Evolutionary conservation across 2,888 invertebrate species (phyloP).

Genomic region (Tiphia femorata): DNA sequence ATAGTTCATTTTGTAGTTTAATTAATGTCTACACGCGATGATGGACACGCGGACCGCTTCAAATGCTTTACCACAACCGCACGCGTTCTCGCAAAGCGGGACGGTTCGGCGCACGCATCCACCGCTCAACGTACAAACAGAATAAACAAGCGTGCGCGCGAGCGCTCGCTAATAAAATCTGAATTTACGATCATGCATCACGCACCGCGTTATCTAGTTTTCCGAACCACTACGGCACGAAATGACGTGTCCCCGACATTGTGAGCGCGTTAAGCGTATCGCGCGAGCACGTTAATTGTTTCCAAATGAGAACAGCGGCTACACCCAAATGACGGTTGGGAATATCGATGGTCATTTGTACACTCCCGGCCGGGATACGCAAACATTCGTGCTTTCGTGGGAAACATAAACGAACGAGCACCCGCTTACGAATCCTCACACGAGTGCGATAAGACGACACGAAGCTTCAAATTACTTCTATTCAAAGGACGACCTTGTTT

Average conservation of each 20-base stretch:
- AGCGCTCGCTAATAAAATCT: slow-evolving; percentile 46
- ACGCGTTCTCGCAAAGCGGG: not conserved
- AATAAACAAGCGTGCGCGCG: slow-evolving; percentile 21
- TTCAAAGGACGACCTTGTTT: too few relatives aligned
- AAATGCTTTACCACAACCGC: not conserved
- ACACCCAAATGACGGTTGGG: slow-evolving; percentile 45
- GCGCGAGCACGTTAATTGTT: slow-evolving; percentile 48
- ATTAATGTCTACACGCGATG: slow-evolving; percentile 31
- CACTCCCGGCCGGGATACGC: slow-evolving; percentile 21
- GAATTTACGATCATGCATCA: slow-evolving; percentile 47
- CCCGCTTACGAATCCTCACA: too few relatives aligned
- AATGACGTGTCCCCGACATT: slow-evolving; percentile 45
- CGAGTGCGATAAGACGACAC: too few relatives aligned
- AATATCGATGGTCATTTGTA: slow-evolving; percentile 42
- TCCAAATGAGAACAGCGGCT: slow-evolving; percentile 48
- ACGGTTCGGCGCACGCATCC: too few relatives aligned
- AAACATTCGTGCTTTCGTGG: slow-evolving; percentile 37
- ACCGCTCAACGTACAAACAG: too few relatives aligned
- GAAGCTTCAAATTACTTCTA: too few relatives aligned
- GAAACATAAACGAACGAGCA: slow-evolving; percentile 31
- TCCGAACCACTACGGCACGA: slow-evolving; percentile 49
- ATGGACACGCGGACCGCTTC: slow-evolving; percentile 2
- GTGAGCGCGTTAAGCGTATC: slow-evolving; percentile 41
- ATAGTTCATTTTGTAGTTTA: slow-evolving; percentile 32
- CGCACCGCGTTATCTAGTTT: slow-evolving; percentile 49